A percentile compares a stretch with the other conserved stretches of the same genome.
Evolutionary conservation across 2,113 vertebrate genomes (phyloP).

Genomic region (pig (Sus scrofa)): DNA sequence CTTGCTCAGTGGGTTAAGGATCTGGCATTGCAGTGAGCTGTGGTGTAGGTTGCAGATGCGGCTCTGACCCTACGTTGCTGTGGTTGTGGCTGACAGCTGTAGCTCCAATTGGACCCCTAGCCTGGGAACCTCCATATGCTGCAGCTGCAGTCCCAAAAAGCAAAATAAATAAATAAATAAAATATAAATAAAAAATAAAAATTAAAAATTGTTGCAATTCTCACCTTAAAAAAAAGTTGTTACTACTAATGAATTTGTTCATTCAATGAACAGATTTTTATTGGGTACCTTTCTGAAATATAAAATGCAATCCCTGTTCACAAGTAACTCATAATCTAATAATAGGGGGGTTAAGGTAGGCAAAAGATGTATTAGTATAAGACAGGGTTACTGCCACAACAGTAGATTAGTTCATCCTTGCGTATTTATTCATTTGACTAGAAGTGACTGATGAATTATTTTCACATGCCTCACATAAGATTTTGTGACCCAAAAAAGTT

Average conservation of each 20-base stretch:
- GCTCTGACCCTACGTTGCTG: too few species aligned
- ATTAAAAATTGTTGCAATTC: too few species aligned
- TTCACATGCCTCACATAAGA: conserved; percentile 45
- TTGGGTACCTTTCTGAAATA: conserved; percentile 20
- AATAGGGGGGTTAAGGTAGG: background rate
- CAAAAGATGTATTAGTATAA: background rate
- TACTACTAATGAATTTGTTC: conserved; percentile 3
- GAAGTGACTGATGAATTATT: conserved; percentile 46
- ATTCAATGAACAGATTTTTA: background rate
- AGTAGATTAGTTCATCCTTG: background rate
- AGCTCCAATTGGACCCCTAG: too few species aligned
- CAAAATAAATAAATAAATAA: too few species aligned
- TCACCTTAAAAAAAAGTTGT: too few species aligned
- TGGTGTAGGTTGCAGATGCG: too few species aligned
- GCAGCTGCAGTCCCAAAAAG: too few species aligned
- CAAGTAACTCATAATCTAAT: background rate
- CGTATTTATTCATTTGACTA: background rate
- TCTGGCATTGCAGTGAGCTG: too few species aligned
- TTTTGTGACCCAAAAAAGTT: conserved; percentile 27
- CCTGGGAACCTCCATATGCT: too few species aligned
- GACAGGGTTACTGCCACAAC: background rate
- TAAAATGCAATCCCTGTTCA: conserved; percentile 8
- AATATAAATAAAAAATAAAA: too few species aligned
- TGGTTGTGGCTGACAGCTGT: too few species aligned
- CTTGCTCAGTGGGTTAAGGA: too few species aligned